Conservation (phyloP, 2,113 vertebrate species). For the Callithrix jacchus region DNA sequence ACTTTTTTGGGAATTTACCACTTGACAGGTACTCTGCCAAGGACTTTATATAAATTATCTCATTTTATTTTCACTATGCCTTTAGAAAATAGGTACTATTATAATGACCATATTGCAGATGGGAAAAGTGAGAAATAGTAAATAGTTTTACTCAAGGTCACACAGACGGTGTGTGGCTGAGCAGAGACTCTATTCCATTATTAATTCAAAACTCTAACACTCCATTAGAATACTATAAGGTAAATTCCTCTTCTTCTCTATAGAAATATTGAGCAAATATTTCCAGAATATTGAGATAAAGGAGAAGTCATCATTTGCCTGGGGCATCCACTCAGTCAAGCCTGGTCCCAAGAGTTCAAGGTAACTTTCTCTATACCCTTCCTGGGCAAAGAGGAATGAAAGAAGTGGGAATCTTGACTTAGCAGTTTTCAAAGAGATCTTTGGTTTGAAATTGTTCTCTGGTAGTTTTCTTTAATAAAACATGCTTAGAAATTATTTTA, state of each 20-base stretch:
- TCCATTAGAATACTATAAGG: not conserved
- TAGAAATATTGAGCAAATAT: not conserved
- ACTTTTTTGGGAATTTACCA: not conserved
- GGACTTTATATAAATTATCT: not conserved
- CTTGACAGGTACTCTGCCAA: not conserved
- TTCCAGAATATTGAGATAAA: not conserved
- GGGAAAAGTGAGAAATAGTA: not conserved
- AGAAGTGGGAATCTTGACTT: not conserved
- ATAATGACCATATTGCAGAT: not conserved
- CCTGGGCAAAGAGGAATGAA: not conserved
- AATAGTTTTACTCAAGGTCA: not conserved
- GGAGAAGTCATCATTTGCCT: not conserved
- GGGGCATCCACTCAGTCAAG: not conserved
- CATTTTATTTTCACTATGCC: not conserved
- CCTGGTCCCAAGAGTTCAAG: not conserved
- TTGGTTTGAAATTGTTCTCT: not conserved
- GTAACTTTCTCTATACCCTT: not conserved
- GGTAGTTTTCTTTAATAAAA: constrained; percentile 28
- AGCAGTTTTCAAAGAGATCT: not conserved
- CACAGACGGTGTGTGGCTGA: not conserved
- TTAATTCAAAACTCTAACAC: not conserved
- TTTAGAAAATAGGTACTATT: not conserved
- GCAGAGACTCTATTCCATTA: not conserved
- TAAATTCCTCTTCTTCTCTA: not conserved
- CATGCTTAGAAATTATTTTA: constrained; percentile 47